Conservation (phyloP, 2,113 vertebrate species). For the Sander vitreus region DNA sequence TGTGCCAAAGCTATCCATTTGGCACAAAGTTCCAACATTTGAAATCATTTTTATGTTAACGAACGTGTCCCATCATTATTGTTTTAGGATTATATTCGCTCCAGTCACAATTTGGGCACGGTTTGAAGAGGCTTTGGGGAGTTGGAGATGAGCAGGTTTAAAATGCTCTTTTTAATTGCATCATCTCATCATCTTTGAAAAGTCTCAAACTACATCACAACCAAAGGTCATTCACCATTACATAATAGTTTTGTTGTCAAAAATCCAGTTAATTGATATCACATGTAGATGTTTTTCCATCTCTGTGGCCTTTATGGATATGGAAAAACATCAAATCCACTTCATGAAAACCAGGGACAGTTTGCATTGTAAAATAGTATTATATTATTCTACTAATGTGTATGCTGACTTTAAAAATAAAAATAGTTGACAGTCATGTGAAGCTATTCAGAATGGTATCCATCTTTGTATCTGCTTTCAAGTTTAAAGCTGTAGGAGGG, state of each 20-base stretch:
- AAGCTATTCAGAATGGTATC: neutral
- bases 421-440: neutral
- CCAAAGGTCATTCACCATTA: constrained; percentile 4
- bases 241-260: constrained; percentile 22
- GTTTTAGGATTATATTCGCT: neutral
- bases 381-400: neutral
- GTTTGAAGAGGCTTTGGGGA: neutral
- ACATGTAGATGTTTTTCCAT: constrained; percentile 9
- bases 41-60: neutral
- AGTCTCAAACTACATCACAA: constrained; percentile 5
- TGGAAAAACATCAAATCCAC: constrained; percentile 31
- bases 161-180: neutral
- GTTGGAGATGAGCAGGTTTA: neutral
- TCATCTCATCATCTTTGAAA: neutral
- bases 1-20: neutral
- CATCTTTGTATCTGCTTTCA: neutral
- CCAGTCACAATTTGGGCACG: neutral
- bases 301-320: constrained; percentile 26
- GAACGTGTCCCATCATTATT: neutral
- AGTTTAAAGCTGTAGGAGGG: constrained; percentile 11
- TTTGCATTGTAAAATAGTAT: neutral
- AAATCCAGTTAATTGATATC: constrained; percentile 20
- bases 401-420: neutral
- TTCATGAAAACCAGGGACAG: neutral
- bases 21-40: neutral